phyloP scores from a whole-genome alignment of 2,888 invertebrate genomes.

The Frankliniella fusca region DNA sequence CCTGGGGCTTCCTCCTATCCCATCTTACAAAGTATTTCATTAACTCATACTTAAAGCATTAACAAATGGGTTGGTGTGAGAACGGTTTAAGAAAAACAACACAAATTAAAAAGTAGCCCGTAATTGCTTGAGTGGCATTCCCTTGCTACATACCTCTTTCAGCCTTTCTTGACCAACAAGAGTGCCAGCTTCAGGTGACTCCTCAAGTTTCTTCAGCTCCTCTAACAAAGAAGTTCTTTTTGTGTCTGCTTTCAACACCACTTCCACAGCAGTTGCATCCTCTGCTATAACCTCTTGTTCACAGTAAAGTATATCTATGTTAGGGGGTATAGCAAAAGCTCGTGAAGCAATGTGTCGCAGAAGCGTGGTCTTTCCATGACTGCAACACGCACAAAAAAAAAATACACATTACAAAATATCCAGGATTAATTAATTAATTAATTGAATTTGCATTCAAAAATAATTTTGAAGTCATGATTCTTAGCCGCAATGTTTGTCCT shows the following conservation, averaged over 20 bases:
- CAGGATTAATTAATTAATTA: conserved; percentile 3
- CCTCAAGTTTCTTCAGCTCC: conserved; percentile 79
- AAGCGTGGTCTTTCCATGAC: conserved; percentile 97
- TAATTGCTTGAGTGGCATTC: no score
- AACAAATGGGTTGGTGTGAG: no score
- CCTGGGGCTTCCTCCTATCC: no score
- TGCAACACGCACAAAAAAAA: no score
- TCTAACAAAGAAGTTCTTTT: conserved; percentile 76
- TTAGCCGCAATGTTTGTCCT: neutral
- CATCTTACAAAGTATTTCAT: no score
- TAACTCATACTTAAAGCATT: no score
- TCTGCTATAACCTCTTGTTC: conserved; percentile 98
- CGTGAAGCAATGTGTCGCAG: conserved; percentile 86
- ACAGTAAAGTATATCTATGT: conserved; percentile 93
- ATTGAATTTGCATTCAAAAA: conserved; percentile 25
- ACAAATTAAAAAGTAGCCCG: no score
- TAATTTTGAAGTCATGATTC: neutral
- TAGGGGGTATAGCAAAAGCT: conserved; percentile 89
- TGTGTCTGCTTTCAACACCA: conserved; percentile 88
- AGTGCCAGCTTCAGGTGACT: conserved; percentile 62
- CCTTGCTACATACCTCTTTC: conserved; percentile 70
- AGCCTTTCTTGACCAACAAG: conserved; percentile 69
- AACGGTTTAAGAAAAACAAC: no score
- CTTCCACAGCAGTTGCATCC: conserved; percentile 86
- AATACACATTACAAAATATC: conserved; percentile 31